Percentiles rank a stretch among this genome's conserved stretches.
Evolutionary conservation across 2,797 vertebrate genomes (phyloP).

Genomic region (Coranthus polyacanthus): DNA sequence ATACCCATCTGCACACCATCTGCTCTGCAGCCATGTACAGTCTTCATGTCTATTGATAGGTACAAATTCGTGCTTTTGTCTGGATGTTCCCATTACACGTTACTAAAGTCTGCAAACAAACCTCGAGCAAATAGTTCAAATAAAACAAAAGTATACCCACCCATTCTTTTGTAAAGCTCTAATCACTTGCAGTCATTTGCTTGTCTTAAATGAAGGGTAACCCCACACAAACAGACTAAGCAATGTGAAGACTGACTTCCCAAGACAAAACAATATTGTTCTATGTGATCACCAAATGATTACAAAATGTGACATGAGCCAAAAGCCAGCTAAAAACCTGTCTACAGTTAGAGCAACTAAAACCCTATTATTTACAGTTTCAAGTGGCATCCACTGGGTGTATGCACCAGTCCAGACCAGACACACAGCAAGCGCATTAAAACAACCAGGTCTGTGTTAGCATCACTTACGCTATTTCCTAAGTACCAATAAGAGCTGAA

Average conservation of each 20-base stretch:
- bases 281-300: constrained; percentile 25
- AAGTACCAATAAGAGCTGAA: too few species aligned
- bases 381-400: constrained; percentile 34
- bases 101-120: background rate
- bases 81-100: background rate
- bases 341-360: constrained; percentile 6
- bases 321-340: constrained; percentile 21
- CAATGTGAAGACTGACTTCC: too few species aligned
- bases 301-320: constrained; percentile 29
- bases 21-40: background rate
- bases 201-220: background rate
- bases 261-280: constrained; percentile 17
- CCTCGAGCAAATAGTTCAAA: too few species aligned
- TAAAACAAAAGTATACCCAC: background rate
- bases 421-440: too few species aligned
- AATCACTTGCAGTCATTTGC: constrained; percentile 7
- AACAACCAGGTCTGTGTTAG: constrained; percentile 1
- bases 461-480: too few species aligned
- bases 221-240: background rate
- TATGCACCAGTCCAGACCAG: too few species aligned
- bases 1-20: constrained; percentile 5
- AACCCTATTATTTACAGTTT: constrained; percentile 44
- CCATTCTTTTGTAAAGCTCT: constrained; percentile 1
- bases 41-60: constrained; percentile 1
- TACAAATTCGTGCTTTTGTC: background rate